These are phyloP conservation scores for Virgularia gustaviana DNA, from an alignment of 92 coral and sea anemone genomes.

Conservation along the genomic window DNA sequence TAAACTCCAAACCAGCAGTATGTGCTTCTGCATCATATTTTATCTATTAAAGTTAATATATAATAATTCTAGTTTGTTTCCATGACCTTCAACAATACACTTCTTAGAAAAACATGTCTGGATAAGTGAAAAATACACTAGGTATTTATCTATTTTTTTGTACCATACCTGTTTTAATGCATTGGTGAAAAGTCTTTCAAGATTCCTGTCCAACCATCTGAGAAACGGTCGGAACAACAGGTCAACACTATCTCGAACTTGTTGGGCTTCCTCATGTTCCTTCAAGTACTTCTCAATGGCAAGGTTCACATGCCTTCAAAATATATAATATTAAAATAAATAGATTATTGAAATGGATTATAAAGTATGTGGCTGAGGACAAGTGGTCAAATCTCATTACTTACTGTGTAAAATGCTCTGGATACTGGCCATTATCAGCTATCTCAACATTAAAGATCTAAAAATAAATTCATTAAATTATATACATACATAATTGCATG, in stretches of 20 bases:
- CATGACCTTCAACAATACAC: too few relatives aligned
- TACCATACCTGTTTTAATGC: constrained; percentile 74
- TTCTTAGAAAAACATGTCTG: too few relatives aligned
- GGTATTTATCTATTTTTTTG: constrained; percentile 9
- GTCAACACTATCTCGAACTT: constrained; percentile 60
- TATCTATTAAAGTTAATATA: constrained; percentile 21
- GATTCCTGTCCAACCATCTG: constrained; percentile 81
- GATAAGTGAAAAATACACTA: constrained; percentile 21
- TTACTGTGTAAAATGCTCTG: constrained; percentile 24
- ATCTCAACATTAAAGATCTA: constrained; percentile 33
- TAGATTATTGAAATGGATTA: background rate
- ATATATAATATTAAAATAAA: too few relatives aligned
- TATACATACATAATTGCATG: background rate
- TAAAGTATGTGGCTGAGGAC: background rate
- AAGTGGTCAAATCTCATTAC: background rate
- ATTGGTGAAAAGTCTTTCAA: constrained; percentile 65
- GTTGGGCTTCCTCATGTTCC: constrained; percentile 56
- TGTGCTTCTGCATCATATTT: constrained; percentile 51
- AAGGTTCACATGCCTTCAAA: constrained; percentile 59
- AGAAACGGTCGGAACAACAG: constrained; percentile 83
- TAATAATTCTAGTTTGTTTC: too few relatives aligned
- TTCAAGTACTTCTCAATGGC: constrained; percentile 56
- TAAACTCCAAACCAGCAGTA: constrained; percentile 56
- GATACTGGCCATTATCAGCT: constrained; percentile 25
- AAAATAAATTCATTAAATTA: background rate